Evolutionary conservation across 2,888 invertebrate species (phyloP), one percentile per base, ranked within the genome.

Genomic region (Cylloceria caligata): DNA sequence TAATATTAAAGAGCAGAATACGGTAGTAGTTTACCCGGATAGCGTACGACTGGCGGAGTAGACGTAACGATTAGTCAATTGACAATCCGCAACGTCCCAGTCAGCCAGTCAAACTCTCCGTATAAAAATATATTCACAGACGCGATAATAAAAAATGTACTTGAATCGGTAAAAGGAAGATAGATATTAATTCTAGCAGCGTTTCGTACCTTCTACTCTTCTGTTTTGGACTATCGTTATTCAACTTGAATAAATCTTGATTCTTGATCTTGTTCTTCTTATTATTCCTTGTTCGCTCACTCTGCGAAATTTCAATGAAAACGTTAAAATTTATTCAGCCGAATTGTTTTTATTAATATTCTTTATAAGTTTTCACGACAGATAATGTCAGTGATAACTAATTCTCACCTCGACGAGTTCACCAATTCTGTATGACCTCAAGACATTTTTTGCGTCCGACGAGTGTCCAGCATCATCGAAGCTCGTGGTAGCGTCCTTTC

Each of bases 391-490:
- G n/a, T 34, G 6, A 6, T 7, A 27, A 42, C 5, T 45, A 9
- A 21, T 62, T 24, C 78, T 34, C 92, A 95, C 95, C 93, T 95
- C 94, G 11, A 93, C 93, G 2, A 96, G 88, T 89, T 95, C 95
- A 13, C 96, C 96, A 62, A 97, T 95, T 93, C 95, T 95, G 86
- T 93, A 94, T 78, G 94, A 93, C 88, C 94, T 94, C 75, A 96
- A 86, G 42, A 94, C 93, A 30, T 90, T 92, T 69, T 92, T 93
- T 0, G 96, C 96, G 88, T 96, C 96, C 0, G 93, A 88, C 0
- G 96, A 95, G 93, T 97, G 97, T 0, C 96, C 96, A 0, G 94
- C 94, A 42, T 95, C 94, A 34, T 96, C 94, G 90, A 96, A 96
- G 0, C 94, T 95, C 83, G 93, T 94, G 0, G 96, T 96, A 2